Conservation (phyloP, 2,888 invertebrate species). For the Zeuzera pyrina region DNA sequence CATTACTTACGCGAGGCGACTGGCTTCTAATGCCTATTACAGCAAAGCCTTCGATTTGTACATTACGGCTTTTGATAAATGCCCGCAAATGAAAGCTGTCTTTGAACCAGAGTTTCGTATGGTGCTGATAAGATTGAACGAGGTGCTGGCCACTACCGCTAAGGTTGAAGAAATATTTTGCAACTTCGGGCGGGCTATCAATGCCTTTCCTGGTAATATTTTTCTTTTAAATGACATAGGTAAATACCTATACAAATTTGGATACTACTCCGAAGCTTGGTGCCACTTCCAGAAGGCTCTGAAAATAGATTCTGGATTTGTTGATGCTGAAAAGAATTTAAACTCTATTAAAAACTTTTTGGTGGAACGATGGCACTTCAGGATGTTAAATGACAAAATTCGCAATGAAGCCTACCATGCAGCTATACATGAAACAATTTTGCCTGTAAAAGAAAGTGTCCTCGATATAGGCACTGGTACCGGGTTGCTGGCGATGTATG, state of each 20-base stretch:
- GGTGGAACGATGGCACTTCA: slow-evolving; percentile 86
- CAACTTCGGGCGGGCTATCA: slow-evolving; percentile 37
- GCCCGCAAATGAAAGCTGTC: slow-evolving; percentile 22
- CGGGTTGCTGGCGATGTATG: slow-evolving; percentile 81
- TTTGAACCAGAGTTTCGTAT: slow-evolving; percentile 39
- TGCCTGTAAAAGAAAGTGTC: slow-evolving; percentile 58
- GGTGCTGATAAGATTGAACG: slow-evolving; percentile 30
- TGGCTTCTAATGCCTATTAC: slow-evolving; percentile 27
- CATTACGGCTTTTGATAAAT: slow-evolving; percentile 35
- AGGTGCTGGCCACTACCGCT: slow-evolving; percentile 23
- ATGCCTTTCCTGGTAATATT: slow-evolving; percentile 35
- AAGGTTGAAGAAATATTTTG: slow-evolving; percentile 41
- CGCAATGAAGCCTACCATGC: slow-evolving; percentile 78
- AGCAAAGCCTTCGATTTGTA: slow-evolving; percentile 43
- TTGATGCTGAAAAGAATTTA: slow-evolving; percentile 76
- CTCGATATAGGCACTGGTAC: slow-evolving; percentile 86
- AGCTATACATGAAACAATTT: slow-evolving; percentile 74
- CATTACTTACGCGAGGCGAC: slow-evolving; percentile 26
- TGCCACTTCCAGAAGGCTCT: slow-evolving; percentile 71
- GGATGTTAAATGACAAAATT: slow-evolving; percentile 83
- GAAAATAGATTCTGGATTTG: slow-evolving; percentile 55
- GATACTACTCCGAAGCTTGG: slow-evolving; percentile 70
- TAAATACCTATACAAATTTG: slow-evolving; percentile 61
- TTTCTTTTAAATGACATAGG: slow-evolving; percentile 49
- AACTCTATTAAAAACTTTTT: slow-evolving; percentile 78